Conservation (phyloP, 2,888 invertebrate genomes). For the Epistrophella euchroma region DNA sequence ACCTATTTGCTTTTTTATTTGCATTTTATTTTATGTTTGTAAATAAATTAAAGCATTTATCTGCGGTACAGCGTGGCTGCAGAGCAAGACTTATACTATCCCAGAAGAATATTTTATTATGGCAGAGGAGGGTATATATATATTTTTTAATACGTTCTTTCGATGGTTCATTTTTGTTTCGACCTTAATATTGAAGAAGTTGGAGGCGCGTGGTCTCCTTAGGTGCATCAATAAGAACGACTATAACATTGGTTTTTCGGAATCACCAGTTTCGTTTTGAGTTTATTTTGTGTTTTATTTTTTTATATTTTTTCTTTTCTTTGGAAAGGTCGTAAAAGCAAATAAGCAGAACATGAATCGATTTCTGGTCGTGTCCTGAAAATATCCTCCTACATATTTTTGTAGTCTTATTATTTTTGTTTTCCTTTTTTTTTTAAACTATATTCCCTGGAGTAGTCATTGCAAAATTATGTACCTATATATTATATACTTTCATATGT, state of each 20-base stretch:
- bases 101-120: constrained; percentile 59
- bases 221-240: constrained; percentile 42
- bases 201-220: constrained; percentile 51
- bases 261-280: constrained; percentile 45
- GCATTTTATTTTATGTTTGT: constrained; percentile 72
- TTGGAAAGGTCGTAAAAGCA: constrained; percentile 70
- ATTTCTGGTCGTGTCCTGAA: constrained; percentile 60
- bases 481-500: too few species aligned
- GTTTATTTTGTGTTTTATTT: constrained; percentile 26
- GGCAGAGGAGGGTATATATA: constrained; percentile 37
- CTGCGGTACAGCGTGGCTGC: constrained; percentile 48
- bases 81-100: constrained; percentile 35
- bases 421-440: not conserved
- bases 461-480: constrained; percentile 35
- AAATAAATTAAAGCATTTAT: constrained; percentile 76
- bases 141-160: constrained; percentile 17
- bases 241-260: constrained; percentile 44
- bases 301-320: constrained; percentile 32
- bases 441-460: constrained; percentile 34
- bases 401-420: not conserved
- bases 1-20: constrained; percentile 57
- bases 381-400: constrained; percentile 36
- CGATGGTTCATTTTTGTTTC: constrained; percentile 14
- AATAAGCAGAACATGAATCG: constrained; percentile 74
- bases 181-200: constrained; percentile 51